These are phyloP conservation scores for Drosophila aff. DNA, from an alignment of 1,140 invertebrate genomes.

Conservation along the genomic window DNA sequence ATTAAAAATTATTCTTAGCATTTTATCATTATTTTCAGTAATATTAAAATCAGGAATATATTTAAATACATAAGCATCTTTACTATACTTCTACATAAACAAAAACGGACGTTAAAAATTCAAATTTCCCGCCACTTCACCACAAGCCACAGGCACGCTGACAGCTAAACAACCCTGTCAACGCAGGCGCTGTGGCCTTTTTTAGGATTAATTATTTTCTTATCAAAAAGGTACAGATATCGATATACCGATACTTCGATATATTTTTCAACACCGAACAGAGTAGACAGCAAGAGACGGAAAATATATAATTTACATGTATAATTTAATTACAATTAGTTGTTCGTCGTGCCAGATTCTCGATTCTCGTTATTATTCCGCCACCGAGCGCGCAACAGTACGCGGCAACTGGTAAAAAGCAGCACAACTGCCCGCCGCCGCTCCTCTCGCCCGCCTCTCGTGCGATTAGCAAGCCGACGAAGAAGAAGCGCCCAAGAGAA, in stretches of 20 bases:
- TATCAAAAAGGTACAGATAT: neutral
- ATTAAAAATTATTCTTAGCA: neutral
- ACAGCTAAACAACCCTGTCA: constrained; percentile 1
- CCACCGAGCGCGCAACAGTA: constrained; percentile 45
- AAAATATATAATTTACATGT: constrained; percentile 69
- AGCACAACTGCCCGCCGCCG: constrained; percentile 31
- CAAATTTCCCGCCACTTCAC: neutral
- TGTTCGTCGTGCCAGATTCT: constrained; percentile 67
- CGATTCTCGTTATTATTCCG: constrained; percentile 55
- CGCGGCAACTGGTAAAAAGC: constrained; percentile 56
- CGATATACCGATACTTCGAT: neutral
- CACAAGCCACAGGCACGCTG: neutral
- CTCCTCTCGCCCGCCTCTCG: constrained; percentile 2
- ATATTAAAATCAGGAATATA: neutral
- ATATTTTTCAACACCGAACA: constrained; percentile 14
- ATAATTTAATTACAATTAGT: constrained; percentile 78
- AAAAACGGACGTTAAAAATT: neutral
- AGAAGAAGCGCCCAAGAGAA: constrained; percentile 26
- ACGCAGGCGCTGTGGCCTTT: neutral
- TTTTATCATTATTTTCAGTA: neutral
- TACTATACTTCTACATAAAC: neutral
- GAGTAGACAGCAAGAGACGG: constrained; percentile 61
- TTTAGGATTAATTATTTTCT: neutral
- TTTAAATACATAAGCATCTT: neutral
- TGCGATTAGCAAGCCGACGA: constrained; percentile 20